Percentiles rank a stretch among this genome's conserved stretches.
Conservation (phyloP, 2,113 vertebrate genomes). For the Istiophorus platypterus region DNA sequence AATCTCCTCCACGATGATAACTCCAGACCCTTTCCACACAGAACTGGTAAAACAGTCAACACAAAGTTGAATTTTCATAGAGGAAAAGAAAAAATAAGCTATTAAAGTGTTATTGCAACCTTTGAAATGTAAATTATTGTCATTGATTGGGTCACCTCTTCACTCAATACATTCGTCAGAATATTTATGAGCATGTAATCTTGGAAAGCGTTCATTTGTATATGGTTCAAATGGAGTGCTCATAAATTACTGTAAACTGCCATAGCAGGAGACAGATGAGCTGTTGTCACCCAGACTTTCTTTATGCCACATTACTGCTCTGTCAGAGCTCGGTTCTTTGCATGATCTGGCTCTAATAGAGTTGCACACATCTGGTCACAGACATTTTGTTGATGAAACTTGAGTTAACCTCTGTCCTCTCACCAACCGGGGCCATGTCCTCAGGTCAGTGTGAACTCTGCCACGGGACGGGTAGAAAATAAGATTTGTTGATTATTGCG, state of each 20-base stretch:
- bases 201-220: slow-evolving; percentile 60
- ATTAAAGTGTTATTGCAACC: slow-evolving; percentile 44
- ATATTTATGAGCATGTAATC: slow-evolving; percentile 67
- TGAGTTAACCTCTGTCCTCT: slow-evolving; percentile 26
- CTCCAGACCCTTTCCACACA: slow-evolving; percentile 73
- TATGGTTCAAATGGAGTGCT: slow-evolving; percentile 60
- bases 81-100: slow-evolving; percentile 18
- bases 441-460: slow-evolving; percentile 15
- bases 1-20: slow-evolving; percentile 70
- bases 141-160: slow-evolving; percentile 50
- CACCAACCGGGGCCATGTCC: slow-evolving; percentile 6
- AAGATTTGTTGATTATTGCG: slow-evolving; percentile 17
- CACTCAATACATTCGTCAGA: slow-evolving; percentile 24
- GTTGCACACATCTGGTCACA: slow-evolving; percentile 59
- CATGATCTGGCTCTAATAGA: slow-evolving; percentile 41
- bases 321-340: slow-evolving; percentile 51
- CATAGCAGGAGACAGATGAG: slow-evolving; percentile 62
- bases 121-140: slow-evolving; percentile 70
- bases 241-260: slow-evolving; percentile 60
- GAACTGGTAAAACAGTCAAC: slow-evolving; percentile 64
- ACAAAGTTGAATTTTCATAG: slow-evolving; percentile 45
- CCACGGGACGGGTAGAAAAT: slow-evolving; percentile 14
- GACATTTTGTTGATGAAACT: slow-evolving; percentile 25
- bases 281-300: slow-evolving; percentile 70
- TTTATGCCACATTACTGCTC: slow-evolving; percentile 67